A percentile compares a stretch with the other conserved stretches of the same genome.
These are phyloP conservation scores for Oxytorus armatus DNA, from an alignment of 2,888 invertebrate genomes.

Conservation along the genomic window DNA sequence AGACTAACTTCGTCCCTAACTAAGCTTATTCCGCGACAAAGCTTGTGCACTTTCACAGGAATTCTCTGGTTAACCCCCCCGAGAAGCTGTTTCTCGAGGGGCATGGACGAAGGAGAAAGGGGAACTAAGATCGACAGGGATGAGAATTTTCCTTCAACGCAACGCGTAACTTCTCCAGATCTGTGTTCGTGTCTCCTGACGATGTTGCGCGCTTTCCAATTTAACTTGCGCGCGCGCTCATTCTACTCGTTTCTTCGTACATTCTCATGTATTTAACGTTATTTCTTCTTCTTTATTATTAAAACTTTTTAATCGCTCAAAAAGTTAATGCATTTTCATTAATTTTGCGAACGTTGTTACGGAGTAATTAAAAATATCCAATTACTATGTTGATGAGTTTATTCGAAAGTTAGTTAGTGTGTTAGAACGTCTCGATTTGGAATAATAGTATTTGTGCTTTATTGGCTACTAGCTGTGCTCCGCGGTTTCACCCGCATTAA, in stretches of 20 bases:
- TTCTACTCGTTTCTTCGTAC: background rate
- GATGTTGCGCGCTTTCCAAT: slow-evolving; percentile 50
- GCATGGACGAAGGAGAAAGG: background rate
- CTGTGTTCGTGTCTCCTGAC: slow-evolving; percentile 22
- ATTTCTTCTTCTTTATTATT: background rate
- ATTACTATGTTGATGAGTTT: too few relatives aligned
- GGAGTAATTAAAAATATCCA: too few relatives aligned
- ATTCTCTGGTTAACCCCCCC: slow-evolving; percentile 73
- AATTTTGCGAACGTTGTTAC: too few relatives aligned
- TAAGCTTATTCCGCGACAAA: slow-evolving; percentile 79
- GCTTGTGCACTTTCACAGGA: slow-evolving; percentile 76
- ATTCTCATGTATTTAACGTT: background rate
- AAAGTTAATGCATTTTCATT: too few relatives aligned
- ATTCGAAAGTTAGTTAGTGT: too few relatives aligned
- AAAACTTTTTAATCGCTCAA: background rate
- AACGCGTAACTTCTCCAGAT: slow-evolving; percentile 12
- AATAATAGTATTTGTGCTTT: too few relatives aligned
- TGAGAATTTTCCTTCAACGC: slow-evolving; percentile 7
- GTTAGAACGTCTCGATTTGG: too few relatives aligned
- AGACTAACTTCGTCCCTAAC: slow-evolving; percentile 75
- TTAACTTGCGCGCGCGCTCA: slow-evolving; percentile 37
- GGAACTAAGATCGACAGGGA: slow-evolving; percentile 38
- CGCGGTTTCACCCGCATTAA: too few relatives aligned
- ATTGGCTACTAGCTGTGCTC: too few relatives aligned
- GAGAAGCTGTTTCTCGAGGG: slow-evolving; percentile 31